phyloP scores from a whole-genome alignment of 1,140 invertebrate genomes.

The Acromyrmex echinatior region DNA sequence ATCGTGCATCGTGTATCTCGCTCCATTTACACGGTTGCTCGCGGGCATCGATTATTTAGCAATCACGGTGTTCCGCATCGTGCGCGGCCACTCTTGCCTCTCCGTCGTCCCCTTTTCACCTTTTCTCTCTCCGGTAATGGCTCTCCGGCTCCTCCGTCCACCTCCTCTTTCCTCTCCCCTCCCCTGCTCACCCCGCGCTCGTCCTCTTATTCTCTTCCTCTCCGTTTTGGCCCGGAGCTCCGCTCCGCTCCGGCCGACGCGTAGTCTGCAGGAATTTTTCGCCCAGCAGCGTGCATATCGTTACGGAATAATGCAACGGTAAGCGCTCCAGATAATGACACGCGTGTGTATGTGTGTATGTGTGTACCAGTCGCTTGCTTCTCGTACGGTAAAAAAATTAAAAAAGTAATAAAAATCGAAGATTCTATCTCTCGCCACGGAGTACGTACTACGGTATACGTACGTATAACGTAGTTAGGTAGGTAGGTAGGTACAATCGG shows the following conservation, averaged over 20 bases:
- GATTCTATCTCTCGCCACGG: slow-evolving; percentile 49
- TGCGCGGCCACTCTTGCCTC: slow-evolving; percentile 66
- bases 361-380: slow-evolving; percentile 11
- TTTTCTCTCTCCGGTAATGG: slow-evolving; percentile 57
- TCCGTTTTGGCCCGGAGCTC: slow-evolving; percentile 52
- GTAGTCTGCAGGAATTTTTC: slow-evolving; percentile 74
- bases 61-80: slow-evolving; percentile 76
- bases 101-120: slow-evolving; percentile 72
- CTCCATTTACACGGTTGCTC: slow-evolving; percentile 71
- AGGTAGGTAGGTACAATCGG: slow-evolving; percentile 3
- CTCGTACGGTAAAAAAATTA: neutral
- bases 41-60: slow-evolving; percentile 82
- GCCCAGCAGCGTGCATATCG: slow-evolving; percentile 78
- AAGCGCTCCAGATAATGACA: slow-evolving; percentile 68
- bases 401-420: slow-evolving; percentile 26
- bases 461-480: neutral
- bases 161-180: neutral
- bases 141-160: neutral
- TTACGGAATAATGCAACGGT: slow-evolving; percentile 77
- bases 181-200: neutral
- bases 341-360: slow-evolving; percentile 26
- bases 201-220: slow-evolving; percentile 30
- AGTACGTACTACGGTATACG: neutral
- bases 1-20: slow-evolving; percentile 64
- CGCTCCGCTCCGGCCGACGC: slow-evolving; percentile 52